These are phyloP conservation scores for Hesperophylax magnus DNA, from an alignment of 1,140 invertebrate genomes.

Conservation along the genomic window DNA sequence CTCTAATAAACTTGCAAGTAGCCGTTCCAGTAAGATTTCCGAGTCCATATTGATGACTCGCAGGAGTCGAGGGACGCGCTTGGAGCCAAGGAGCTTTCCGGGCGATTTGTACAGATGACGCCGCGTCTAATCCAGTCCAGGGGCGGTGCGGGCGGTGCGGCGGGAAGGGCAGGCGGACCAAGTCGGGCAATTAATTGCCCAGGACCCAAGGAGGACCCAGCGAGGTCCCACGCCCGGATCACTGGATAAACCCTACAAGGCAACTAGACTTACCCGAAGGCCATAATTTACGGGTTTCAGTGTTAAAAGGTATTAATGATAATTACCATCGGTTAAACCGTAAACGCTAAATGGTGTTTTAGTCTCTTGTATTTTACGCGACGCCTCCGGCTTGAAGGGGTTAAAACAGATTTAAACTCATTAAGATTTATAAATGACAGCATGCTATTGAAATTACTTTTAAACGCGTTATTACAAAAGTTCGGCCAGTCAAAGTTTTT, in stretches of 20 bases:
- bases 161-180: constrained; percentile 46
- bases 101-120: constrained; percentile 49
- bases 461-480: constrained; percentile 31
- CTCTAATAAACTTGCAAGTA: too few species aligned
- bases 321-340: constrained; percentile 58
- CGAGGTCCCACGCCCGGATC: constrained; percentile 46
- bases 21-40: too few species aligned
- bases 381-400: constrained; percentile 51
- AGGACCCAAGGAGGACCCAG: constrained; percentile 34
- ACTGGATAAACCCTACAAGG: constrained; percentile 57
- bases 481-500: constrained; percentile 13
- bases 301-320: constrained; percentile 59
- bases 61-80: too few species aligned
- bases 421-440: constrained; percentile 54
- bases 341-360: constrained; percentile 58
- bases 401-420: constrained; percentile 57
- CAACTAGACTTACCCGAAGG: constrained; percentile 57
- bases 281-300: constrained; percentile 58
- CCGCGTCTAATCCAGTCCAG: constrained; percentile 54
- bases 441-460: constrained; percentile 51
- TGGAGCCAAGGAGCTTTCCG: background rate
- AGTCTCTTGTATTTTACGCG: constrained; percentile 57
- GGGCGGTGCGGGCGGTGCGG: constrained; percentile 38
- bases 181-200: constrained; percentile 57
- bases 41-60: background rate